Conservation (phyloP, 2,113 vertebrate genomes). For the Pelecanoides urinatrix region DNA sequence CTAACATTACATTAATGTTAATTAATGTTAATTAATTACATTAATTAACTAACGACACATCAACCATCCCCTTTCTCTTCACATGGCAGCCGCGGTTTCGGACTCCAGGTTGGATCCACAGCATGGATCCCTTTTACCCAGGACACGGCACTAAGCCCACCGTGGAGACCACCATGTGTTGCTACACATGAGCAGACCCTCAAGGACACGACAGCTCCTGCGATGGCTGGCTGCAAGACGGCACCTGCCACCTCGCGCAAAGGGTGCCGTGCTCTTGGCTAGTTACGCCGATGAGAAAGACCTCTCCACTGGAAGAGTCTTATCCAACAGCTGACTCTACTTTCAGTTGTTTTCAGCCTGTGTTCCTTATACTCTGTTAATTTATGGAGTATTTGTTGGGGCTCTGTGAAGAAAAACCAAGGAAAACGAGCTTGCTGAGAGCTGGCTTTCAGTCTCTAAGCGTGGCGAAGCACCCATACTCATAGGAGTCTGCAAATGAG, state of each 20-base stretch:
- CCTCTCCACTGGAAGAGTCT: neutral
- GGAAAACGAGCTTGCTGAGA: neutral
- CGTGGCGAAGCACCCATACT: neutral
- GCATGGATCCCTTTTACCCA: rapidly evolving
- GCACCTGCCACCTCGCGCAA: rapidly evolving
- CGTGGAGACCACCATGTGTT: rapidly evolving
- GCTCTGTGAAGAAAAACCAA: neutral
- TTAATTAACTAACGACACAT: no score
- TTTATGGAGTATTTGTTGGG: neutral
- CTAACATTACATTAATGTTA: no score
- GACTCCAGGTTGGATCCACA: neutral
- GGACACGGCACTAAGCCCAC: neutral
- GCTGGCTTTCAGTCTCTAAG: neutral
- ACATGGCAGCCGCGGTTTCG: rapidly evolving
- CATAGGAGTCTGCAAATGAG: neutral
- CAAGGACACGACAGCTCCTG: neutral
- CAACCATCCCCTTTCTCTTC: rapidly evolving
- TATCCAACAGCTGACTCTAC: neutral
- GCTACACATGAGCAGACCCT: neutral
- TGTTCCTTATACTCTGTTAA: neutral
- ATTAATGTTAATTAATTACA: no score
- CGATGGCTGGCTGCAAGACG: no score
- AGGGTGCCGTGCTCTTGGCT: neutral
- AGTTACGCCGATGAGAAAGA: rapidly evolving
- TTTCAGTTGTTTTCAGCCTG: neutral